A percentile compares a stretch with the other conserved stretches of the same genome.
Evolutionary conservation across 2,888 invertebrate genomes (phyloP).

Genomic region (Argyresthia goedartella): DNA sequence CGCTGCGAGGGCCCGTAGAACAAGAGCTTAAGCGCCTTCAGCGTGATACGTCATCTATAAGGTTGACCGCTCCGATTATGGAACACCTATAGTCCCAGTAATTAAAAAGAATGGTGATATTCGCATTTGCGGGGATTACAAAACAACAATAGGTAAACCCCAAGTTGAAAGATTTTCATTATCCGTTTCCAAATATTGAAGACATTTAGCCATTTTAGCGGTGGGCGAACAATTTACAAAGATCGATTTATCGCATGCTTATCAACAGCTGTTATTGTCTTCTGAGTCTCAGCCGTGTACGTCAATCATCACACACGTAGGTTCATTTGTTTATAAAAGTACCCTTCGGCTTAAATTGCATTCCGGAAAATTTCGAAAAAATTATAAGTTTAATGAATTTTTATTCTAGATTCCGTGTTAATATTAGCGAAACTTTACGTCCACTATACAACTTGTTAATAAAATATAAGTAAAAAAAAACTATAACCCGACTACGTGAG

Average conservation of each 20-base stretch:
- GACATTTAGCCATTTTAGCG: neutral
- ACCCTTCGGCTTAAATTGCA: constrained; percentile 7
- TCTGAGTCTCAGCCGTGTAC: constrained; percentile 5
- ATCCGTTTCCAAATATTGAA: constrained; percentile 5
- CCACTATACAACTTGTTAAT: neutral
- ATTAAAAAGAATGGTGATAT: constrained; percentile 5
- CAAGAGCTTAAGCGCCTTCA: constrained; percentile 12
- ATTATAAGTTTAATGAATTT: neutral
- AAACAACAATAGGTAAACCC: constrained; percentile 11
- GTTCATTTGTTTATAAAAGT: constrained; percentile 5
- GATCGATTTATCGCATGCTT: constrained; percentile 5
- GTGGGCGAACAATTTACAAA: constrained; percentile 1
- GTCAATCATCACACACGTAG: constrained; percentile 7
- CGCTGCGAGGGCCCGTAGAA: neutral
- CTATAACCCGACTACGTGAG: too few relatives aligned
- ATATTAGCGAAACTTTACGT: neutral
- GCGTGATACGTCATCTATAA: constrained; percentile 14
- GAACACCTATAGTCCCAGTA: constrained; percentile 12
- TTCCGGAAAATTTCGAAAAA: constrained; percentile 6
- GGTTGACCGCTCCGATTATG: constrained; percentile 19
- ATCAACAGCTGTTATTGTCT: constrained; percentile 1
- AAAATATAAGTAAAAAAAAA: too few relatives aligned
- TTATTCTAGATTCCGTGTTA: too few relatives aligned
- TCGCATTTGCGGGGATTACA: neutral
- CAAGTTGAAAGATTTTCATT: constrained; percentile 7